Conservation (phyloP, 1,140 invertebrate genomes). For the Bombus consobrinus region DNA sequence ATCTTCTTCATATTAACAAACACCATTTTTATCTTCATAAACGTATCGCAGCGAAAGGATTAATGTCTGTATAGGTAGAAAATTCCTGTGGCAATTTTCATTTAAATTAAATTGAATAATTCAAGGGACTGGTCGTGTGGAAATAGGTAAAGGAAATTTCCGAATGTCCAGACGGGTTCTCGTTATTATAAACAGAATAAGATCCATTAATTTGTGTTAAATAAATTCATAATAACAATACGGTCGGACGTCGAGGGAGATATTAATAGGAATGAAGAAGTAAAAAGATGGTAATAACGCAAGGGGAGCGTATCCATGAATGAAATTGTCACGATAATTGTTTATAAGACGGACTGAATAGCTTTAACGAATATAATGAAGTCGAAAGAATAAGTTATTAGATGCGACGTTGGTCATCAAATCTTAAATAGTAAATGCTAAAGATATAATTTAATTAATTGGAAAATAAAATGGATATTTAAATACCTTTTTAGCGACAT, state of each 20-base stretch:
- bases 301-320: not conserved
- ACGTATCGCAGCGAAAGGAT: not conserved
- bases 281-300: not conserved
- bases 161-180: not conserved
- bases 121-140: not conserved
- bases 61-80: not conserved
- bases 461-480: not conserved
- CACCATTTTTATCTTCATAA: not conserved
- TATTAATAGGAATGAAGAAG: not conserved
- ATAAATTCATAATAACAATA: not conserved
- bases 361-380: not conserved
- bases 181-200: not conserved
- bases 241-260: not conserved
- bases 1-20: not conserved
- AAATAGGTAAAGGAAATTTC: not conserved
- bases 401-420: not conserved
- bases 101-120: conserved; percentile 1
- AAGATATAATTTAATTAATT: not conserved
- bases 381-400: not conserved
- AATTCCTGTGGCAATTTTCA: not conserved
- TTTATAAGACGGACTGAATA: conserved; percentile 1
- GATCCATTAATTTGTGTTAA: not conserved
- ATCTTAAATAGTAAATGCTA: not conserved
- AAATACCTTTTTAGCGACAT: not conserved
- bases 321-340: not conserved